Conservation (phyloP, 1,140 invertebrate species). For the Lineus longissimus region DNA sequence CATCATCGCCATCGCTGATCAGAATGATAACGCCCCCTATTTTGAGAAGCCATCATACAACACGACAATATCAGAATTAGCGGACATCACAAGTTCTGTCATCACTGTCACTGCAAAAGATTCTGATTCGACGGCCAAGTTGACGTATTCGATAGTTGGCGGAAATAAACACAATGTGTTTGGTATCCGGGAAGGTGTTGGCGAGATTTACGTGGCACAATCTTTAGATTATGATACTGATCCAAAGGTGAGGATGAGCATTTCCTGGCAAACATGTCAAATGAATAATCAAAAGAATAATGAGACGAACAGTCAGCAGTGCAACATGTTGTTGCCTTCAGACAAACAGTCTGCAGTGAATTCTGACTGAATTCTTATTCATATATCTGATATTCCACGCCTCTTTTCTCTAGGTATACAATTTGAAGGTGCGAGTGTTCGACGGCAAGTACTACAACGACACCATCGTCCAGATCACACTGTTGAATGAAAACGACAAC, state of each 20-base stretch:
- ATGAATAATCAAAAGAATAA: background rate
- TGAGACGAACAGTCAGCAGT: conserved; percentile 35
- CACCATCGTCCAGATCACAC: conserved; percentile 14
- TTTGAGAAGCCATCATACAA: conserved; percentile 95
- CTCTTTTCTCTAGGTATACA: conserved; percentile 29
- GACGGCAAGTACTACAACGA: conserved; percentile 30
- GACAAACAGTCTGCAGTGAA: background rate
- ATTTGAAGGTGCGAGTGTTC: conserved; percentile 33
- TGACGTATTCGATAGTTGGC: conserved; percentile 97
- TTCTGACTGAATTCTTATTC: background rate
- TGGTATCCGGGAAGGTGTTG: conserved; percentile 94
- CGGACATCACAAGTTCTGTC: conserved; percentile 93
- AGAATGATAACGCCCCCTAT: conserved; percentile 96
- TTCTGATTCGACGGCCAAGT: conserved; percentile 93
- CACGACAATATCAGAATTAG: conserved; percentile 95
- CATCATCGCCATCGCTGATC: conserved; percentile 86
- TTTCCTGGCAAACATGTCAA: background rate
- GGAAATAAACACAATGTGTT: conserved; percentile 97
- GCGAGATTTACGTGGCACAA: conserved; percentile 92
- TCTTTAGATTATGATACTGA: conserved; percentile 79
- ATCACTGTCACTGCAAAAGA: conserved; percentile 96
- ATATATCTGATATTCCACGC: too few relatives aligned
- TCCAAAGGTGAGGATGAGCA: conserved; percentile 67
- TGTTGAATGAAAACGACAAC: conserved; percentile 20
- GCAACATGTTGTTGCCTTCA: conserved; percentile 12